Evolutionary conservation across 1,140 invertebrate genomes (phyloP).

Genomic region (Drosophila truncata): DNA sequence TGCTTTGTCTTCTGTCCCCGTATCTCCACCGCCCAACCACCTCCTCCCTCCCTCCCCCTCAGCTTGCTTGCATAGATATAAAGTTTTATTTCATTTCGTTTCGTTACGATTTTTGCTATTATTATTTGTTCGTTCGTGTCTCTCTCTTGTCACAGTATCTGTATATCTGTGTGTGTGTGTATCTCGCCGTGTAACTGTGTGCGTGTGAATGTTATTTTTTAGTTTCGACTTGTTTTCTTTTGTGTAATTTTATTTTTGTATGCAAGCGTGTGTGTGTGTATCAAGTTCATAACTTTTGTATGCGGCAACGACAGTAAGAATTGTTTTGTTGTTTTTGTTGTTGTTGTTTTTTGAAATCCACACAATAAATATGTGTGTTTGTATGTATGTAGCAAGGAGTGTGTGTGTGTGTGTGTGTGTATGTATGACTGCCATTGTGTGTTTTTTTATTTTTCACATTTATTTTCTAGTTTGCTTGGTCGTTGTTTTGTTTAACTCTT

Average conservation of each 20-base stretch:
- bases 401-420: slow-evolving; percentile 25
- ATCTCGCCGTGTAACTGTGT: slow-evolving; percentile 47
- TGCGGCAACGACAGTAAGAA: slow-evolving; percentile 74
- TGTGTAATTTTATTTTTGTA: slow-evolving; percentile 81
- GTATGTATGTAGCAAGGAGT: slow-evolving; percentile 25
- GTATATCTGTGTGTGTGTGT: slow-evolving; percentile 13
- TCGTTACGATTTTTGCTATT: slow-evolving; percentile 83
- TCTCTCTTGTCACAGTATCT: slow-evolving; percentile 50
- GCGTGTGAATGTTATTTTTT: slow-evolving; percentile 72
- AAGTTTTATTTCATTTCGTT: slow-evolving; percentile 82
- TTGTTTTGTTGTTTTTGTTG: slow-evolving; percentile 69
- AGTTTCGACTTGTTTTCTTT: slow-evolving; percentile 83
- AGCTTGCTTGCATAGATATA: slow-evolving; percentile 55
- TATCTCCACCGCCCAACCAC: background rate
- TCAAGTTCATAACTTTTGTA: slow-evolving; percentile 76
- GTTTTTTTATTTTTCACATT: slow-evolving; percentile 58
- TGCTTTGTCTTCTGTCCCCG: slow-evolving; percentile 44
- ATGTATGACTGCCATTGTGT: slow-evolving; percentile 51
- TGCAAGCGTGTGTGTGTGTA: slow-evolving; percentile 47
- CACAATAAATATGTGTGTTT: slow-evolving; percentile 65
- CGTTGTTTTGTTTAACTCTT: slow-evolving; percentile 62
- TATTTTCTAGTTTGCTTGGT: slow-evolving; percentile 68
- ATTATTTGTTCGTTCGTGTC: slow-evolving; percentile 74
- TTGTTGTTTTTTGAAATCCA: slow-evolving; percentile 69
- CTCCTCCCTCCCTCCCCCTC: background rate